Conservation (phyloP, 2,888 invertebrate species). For the Eumacrocentrus americanus region DNA sequence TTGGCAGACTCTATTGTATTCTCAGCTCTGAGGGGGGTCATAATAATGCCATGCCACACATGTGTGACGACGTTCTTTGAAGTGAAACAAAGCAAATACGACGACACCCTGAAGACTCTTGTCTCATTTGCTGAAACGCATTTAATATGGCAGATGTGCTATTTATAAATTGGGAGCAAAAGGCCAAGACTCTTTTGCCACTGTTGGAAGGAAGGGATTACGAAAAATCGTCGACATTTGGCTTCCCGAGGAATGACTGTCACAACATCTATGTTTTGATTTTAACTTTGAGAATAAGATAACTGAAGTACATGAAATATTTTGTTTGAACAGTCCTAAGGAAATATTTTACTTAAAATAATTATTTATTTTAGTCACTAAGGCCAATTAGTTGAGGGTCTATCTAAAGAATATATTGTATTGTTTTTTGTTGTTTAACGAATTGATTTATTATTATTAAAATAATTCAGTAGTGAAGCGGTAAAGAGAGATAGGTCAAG, state of each 20-base stretch:
- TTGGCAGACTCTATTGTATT: background rate
- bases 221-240: slow-evolving; percentile 1
- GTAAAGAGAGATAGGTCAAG: too few relatives aligned
- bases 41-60: background rate
- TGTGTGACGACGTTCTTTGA: background rate
- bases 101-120: background rate
- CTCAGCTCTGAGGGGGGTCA: background rate
- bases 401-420: too few relatives aligned
- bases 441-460: background rate
- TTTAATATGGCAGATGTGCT: slow-evolving; percentile 6
- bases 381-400: too few relatives aligned
- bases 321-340: too few relatives aligned
- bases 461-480: too few relatives aligned
- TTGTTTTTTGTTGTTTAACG: too few relatives aligned
- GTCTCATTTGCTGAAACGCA: slow-evolving; percentile 9
- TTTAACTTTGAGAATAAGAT: too few relatives aligned
- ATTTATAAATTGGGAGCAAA: slow-evolving; percentile 8
- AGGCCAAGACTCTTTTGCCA: background rate
- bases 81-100: slow-evolving; percentile 1
- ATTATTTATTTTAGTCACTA: too few relatives aligned
- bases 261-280: too few relatives aligned
- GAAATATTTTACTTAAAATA: too few relatives aligned
- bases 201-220: background rate
- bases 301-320: too few relatives aligned
- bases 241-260: too few relatives aligned